Evolutionary conservation across 2,113 vertebrate species (phyloP).

Genomic region (Sminthopsis crassicaudata): DNA sequence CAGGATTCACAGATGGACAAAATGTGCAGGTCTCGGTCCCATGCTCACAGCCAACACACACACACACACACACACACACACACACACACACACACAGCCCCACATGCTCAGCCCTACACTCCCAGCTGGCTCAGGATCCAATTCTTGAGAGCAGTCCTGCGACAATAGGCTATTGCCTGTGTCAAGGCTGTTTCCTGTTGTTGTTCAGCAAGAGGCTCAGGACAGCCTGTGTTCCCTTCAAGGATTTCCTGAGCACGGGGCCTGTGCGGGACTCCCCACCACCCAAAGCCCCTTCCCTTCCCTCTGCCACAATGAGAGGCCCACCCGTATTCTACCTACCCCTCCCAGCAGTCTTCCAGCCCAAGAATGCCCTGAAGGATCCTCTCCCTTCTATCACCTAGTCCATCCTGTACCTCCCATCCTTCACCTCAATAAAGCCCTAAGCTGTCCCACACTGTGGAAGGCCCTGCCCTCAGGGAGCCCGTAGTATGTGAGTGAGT

Average conservation of each 20-base stretch:
- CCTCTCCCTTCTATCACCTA: not conserved
- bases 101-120: not conserved
- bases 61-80: not conserved
- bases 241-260: slow-evolving; percentile 77
- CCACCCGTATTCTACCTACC: not conserved
- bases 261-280: slow-evolving; percentile 12
- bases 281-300: slow-evolving; percentile 9
- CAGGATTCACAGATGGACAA: not conserved
- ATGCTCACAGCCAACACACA: not conserved
- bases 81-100: not conserved
- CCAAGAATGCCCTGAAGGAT: not conserved
- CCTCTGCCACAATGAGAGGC: slow-evolving; percentile 7
- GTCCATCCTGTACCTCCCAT: not conserved
- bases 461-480: not conserved
- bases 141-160: not conserved
- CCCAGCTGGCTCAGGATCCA: not conserved
- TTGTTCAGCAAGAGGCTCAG: slow-evolving; percentile 62
- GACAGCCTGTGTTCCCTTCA: slow-evolving; percentile 63
- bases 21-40: not conserved
- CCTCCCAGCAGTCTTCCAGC: not conserved
- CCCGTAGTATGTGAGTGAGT: too few relatives aligned
- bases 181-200: slow-evolving; percentile 77
- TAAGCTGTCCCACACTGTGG: not conserved
- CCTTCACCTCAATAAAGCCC: not conserved
- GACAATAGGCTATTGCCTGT: slow-evolving; percentile 39